Base-by-base conservation (phyloP, 2,797 vertebrate species). In the Tapirus indicus region DNA sequence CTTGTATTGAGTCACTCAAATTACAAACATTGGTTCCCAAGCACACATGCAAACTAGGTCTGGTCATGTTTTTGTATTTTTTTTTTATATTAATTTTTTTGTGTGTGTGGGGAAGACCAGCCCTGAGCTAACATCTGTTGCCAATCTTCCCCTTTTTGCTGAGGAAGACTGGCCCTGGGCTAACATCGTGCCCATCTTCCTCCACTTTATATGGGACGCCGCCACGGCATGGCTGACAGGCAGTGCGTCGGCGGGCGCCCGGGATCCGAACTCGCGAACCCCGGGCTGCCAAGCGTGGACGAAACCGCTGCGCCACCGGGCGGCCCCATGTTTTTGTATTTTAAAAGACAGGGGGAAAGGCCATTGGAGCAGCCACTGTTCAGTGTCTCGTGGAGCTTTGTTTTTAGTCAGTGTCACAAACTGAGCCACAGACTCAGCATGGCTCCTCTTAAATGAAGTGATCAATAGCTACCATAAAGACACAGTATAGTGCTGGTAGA, bases 1-100 rank as follows among this genome's bases (percentile, higher is more conserved):
- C 52, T 77, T 93, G 27, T 84, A 27, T 16, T 92, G 80, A 95
- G 44, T 89, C 79, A 95, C 64, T 96, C 25, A 54, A 96, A 66
- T 95, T 64, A 92, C 38, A 77, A 91, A 91, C 71, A 74, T 25
- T 23, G 2, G 10, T 86, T 84, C n/a, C 16, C 88, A 97, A 32
- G 17, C 29, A 96, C 21, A 94, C 56, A 93, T 54, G 27, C n/a
- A 91, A 90, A 89, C 41, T 54, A 89, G 29, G 17, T 90, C 54
- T 92, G 41, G 35, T 77, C 35, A 17, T 83, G 41, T 41, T 94
- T 94, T 88, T 69, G 14, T 66, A 52, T 75, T 94, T 91, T 92
- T n/a, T n/a, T n/a, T n/a, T n/a, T n/a, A n/a, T n/a, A n/a, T n/a
- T n/a, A n/a, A n/a, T n/a, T n/a, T n/a, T n/a, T n/a, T n/a, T n/a